phyloP scores from a whole-genome alignment of 2,888 invertebrate species.

The Ctenicera cuprea region DNA sequence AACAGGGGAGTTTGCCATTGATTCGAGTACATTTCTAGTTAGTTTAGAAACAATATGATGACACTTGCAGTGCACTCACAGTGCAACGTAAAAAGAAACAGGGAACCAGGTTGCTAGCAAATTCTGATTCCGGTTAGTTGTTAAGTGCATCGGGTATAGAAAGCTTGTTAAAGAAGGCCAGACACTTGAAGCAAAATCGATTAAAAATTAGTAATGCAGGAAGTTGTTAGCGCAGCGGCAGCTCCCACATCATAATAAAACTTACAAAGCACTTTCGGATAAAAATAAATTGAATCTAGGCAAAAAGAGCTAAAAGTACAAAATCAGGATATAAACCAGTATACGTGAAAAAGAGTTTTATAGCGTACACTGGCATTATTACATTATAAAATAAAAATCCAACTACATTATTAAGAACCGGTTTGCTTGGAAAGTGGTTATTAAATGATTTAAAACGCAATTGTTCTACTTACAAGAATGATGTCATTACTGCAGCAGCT shows the following conservation, averaged over 20 bases:
- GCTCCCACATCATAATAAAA: conserved; percentile 40
- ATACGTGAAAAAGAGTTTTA: conserved; percentile 34
- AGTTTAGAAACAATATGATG: neutral
- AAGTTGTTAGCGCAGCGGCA: conserved; percentile 36
- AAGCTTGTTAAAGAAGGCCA: neutral
- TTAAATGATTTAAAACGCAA: conserved; percentile 68
- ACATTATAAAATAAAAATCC: conserved; percentile 62
- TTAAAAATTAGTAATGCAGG: conserved; percentile 40
- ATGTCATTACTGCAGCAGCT: conserved; percentile 66
- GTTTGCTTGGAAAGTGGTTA: conserved; percentile 68
- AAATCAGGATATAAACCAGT: conserved; percentile 33
- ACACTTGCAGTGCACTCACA: neutral
- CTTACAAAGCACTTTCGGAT: conserved; percentile 31
- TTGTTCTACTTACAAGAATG: conserved; percentile 69
- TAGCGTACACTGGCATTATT: conserved; percentile 56
- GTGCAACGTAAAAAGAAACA: neutral
- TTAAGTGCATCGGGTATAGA: too few species aligned
- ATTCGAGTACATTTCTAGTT: conserved; percentile 8
- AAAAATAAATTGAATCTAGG: conserved; percentile 34
- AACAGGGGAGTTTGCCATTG: conserved; percentile 9
- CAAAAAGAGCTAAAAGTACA: conserved; percentile 21
- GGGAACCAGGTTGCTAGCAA: too few species aligned
- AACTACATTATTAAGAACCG: conserved; percentile 66
- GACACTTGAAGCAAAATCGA: conserved; percentile 31
- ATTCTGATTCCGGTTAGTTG: too few species aligned